These are phyloP conservation scores for Fukomys damarensis DNA, from an alignment of 2,113 vertebrate species.

Conservation along the genomic window DNA sequence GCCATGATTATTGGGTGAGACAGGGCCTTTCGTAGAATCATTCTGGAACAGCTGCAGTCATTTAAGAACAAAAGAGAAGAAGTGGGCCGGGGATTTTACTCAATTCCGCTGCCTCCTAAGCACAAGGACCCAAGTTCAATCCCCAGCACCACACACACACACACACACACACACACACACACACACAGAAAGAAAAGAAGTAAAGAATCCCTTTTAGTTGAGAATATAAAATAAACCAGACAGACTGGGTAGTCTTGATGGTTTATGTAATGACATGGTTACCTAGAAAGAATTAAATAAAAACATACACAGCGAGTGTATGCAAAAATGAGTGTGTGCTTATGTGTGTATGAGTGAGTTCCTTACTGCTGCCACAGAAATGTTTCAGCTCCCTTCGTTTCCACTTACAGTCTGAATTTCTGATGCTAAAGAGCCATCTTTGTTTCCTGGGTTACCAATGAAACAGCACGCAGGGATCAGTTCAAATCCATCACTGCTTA, in stretches of 20 bases:
- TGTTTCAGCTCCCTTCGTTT: not conserved
- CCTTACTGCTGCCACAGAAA: not conserved
- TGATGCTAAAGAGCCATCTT: constrained; percentile 57
- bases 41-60: constrained; percentile 19
- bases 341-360: not conserved
- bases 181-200: too few relatives aligned
- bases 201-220: constrained; percentile 30
- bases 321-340: not conserved
- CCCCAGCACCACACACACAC: too few relatives aligned
- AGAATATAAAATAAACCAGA: constrained; percentile 48
- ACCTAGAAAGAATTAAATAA: constrained; percentile 45
- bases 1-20: not conserved
- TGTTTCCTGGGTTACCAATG: constrained; percentile 72
- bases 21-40: not conserved
- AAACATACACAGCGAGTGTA: not conserved
- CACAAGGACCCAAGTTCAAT: too few relatives aligned
- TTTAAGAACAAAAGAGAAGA: constrained; percentile 44
- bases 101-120: too few relatives aligned
- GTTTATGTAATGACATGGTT: constrained; percentile 4
- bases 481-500: constrained; percentile 54
- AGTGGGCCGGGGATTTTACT: too few relatives aligned
- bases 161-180: too few relatives aligned
- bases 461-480: constrained; percentile 45
- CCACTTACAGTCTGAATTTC: constrained; percentile 46
- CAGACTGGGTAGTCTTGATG: constrained; percentile 14